phyloP scores from a whole-genome alignment of 2,113 vertebrate genomes.

The Anhinga rufa region DNA sequence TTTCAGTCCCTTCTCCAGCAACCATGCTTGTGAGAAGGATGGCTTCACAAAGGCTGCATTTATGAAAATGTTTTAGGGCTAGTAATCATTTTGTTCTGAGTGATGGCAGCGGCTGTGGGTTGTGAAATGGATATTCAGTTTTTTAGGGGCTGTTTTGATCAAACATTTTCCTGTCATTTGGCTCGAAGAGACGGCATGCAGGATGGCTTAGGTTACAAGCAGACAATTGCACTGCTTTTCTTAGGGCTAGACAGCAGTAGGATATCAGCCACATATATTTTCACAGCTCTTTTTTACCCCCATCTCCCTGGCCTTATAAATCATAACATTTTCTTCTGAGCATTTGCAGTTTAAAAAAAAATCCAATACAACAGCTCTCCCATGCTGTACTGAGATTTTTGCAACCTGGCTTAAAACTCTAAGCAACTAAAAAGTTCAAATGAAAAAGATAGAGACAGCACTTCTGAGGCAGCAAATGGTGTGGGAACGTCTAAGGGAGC shows the following conservation, averaged over 20 bases:
- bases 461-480: background rate
- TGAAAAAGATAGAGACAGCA: background rate
- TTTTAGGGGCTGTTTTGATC: background rate
- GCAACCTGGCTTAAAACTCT: background rate
- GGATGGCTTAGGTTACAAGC: background rate
- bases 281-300: background rate
- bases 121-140: background rate
- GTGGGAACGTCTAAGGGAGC: background rate
- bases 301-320: background rate
- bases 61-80: background rate
- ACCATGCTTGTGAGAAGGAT: background rate
- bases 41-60: background rate
- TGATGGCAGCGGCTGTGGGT: background rate
- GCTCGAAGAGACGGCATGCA: background rate
- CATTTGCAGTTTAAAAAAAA: background rate
- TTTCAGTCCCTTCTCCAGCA: background rate
- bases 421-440: accelerated
- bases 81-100: background rate
- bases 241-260: background rate
- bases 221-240: background rate
- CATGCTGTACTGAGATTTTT: background rate
- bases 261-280: background rate
- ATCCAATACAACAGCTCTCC: background rate
- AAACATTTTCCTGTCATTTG: background rate
- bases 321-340: background rate